These are phyloP conservation scores for Lordiphosa mommai DNA, from an alignment of 1,140 invertebrate species.

Conservation along the genomic window DNA sequence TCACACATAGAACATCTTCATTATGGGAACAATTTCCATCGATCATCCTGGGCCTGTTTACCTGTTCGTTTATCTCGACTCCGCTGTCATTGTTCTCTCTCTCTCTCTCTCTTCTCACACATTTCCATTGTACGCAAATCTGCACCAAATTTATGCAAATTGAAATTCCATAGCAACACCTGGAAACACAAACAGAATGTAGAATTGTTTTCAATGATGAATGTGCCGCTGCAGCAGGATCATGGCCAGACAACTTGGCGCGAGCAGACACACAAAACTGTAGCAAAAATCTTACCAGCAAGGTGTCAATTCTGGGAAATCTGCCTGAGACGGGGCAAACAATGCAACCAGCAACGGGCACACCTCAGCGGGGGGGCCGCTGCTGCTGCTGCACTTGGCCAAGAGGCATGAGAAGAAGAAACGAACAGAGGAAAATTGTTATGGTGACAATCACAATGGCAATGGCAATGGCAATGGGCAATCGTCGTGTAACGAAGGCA, in stretches of 20 bases:
- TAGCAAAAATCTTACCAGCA: conserved; percentile 52
- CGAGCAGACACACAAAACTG: conserved; percentile 46
- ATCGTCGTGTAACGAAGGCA: background rate
- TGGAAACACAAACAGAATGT: conserved; percentile 32
- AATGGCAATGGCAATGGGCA: conserved; percentile 45
- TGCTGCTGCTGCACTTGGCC: conserved; percentile 26
- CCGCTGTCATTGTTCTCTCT: background rate
- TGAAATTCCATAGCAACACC: conserved; percentile 69
- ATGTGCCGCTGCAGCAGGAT: conserved; percentile 26
- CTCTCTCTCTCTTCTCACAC: background rate
- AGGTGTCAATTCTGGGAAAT: conserved; percentile 73
- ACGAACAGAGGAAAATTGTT: conserved; percentile 38
- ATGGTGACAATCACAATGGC: conserved; percentile 47
- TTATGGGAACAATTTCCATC: conserved; percentile 13
- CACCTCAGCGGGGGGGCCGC: conserved; percentile 56
- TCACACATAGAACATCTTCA: conserved; percentile 28
- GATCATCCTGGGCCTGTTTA: conserved; percentile 19
- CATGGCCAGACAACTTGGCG: conserved; percentile 61
- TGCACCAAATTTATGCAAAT: conserved; percentile 74
- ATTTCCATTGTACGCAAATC: conserved; percentile 67
- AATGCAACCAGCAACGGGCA: conserved; percentile 18
- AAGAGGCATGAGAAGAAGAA: conserved; percentile 19
- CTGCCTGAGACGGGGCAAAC: conserved; percentile 46
- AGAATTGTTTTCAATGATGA: conserved; percentile 36
- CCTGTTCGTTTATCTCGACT: background rate